Evolutionary conservation across 2,797 vertebrate species (phyloP), one percentile per base, ranked within the genome.

Genomic region (Yasuhikotakia modesta): DNA sequence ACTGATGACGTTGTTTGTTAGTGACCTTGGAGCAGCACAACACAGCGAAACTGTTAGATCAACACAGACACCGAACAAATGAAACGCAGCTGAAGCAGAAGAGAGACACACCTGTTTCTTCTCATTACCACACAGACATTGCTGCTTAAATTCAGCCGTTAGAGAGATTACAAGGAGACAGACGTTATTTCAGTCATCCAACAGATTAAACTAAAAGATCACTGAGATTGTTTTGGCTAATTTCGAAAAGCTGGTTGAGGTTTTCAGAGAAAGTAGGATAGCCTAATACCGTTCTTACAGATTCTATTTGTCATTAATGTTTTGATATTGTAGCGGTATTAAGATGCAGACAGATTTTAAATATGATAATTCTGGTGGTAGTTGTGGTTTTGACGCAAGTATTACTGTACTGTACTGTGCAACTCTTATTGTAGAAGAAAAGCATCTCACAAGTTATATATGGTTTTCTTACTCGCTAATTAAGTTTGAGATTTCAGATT

Each of bases 61-160:
- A 63, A 55, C 46, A 27, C 21, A n/a, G 27, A 46, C n/a, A 70
- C n/a, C 35, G 35, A 78, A 64, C 27, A 73, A 73, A 78, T 69
- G 55, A 73, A 73, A 10, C 32, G 3, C 43, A 50, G 46, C 74
- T 67, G 16, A 58, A 73, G 2, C 17, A 27, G 52, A 32, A 52
- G 14, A 35, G 35, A 0, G 27, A 11, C 70, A 13, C 80, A 81
- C 70, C 75, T 81, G 80, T 78, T 78, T 78, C 75, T 78, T 78
- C 70, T 82, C 73, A 84, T 79, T 81, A 82, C 46, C 30, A 19
- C 48, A 35, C 67, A 78, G 74, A 84, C 60, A 61, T 63, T 63
- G 46, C 66, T 57, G 24, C 35, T 55, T 71, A 53, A 61, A 53
- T 75, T 74, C 57, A 60, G 66, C 61, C 46, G 76, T 80, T 72